Evolutionary conservation across 2,113 vertebrate species (phyloP).

Genomic region (Rhodinocichla rosea): DNA sequence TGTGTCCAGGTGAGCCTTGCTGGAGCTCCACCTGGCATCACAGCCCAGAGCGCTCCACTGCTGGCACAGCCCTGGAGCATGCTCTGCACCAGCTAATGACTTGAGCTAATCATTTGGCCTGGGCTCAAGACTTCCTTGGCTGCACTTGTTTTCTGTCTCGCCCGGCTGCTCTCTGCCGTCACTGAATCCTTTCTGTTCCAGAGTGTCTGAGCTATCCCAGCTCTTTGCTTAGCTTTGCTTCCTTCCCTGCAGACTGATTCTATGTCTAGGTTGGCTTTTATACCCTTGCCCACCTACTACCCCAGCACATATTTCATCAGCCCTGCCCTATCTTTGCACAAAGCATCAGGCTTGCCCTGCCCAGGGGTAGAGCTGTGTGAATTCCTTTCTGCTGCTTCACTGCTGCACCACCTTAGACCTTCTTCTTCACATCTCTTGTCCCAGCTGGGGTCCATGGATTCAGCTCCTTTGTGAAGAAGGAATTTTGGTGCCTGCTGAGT

Average conservation of each 20-base stretch:
- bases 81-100: accelerated
- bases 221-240: background rate
- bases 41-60: accelerated
- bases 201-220: background rate
- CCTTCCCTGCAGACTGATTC: background rate
- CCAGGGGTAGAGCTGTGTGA: accelerated
- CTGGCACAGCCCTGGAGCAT: background rate
- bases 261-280: accelerated
- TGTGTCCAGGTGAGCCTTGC: background rate
- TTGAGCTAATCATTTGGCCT: background rate
- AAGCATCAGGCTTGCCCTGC: background rate
- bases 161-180: background rate
- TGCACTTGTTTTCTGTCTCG: background rate
- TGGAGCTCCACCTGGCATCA: background rate
- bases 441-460: accelerated
- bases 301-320: accelerated
- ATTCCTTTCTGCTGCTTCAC: background rate
- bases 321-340: accelerated
- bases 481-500: accelerated
- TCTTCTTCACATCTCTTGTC: background rate
- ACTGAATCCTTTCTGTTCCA: background rate
- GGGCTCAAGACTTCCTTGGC: background rate
- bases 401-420: accelerated
- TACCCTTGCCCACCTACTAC: background rate
- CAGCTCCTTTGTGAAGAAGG: background rate